Percentiles rank a stretch among this genome's conserved stretches.
Evolutionary conservation across 2,797 vertebrate genomes (phyloP).

Genomic region (Hoplostethus mediterraneus): DNA sequence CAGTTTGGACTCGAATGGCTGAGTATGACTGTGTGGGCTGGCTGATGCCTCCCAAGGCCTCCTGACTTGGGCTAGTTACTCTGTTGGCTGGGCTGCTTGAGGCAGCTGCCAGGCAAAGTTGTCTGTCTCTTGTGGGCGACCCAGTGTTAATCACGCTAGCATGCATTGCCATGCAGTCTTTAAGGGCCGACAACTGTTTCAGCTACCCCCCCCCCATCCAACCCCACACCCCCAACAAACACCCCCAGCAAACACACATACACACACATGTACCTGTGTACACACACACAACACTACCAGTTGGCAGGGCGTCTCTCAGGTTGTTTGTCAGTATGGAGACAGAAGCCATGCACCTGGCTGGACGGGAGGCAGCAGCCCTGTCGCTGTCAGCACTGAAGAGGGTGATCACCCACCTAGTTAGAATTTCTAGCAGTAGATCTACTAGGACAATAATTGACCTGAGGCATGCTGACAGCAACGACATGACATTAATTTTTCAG

Average conservation of each 20-base stretch:
- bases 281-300: conserved; percentile 47
- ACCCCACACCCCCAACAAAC: not conserved
- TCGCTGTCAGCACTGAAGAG: conserved; percentile 12
- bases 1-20: conserved; percentile 51
- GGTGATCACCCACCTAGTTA: conserved; percentile 8
- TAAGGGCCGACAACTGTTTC: conserved; percentile 60
- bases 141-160: conserved; percentile 71
- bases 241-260: conserved; percentile 11
- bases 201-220: conserved; percentile 59
- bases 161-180: conserved; percentile 39
- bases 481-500: not conserved
- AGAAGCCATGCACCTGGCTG: conserved; percentile 57
- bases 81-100: conserved; percentile 40
- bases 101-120: conserved; percentile 75
- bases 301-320: conserved; percentile 50
- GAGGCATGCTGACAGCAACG: not conserved
- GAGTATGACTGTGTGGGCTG: conserved; percentile 25
- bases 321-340: conserved; percentile 43
- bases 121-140: conserved; percentile 70
- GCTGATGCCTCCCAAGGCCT: conserved; percentile 46
- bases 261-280: not conserved
- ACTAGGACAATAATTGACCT: not conserved
- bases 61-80: conserved; percentile 38
- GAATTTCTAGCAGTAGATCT: conserved; percentile 5
- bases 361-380: conserved; percentile 7